Evolutionary conservation across 2,113 vertebrate genomes (phyloP).

Genomic region (Sorex araneus): DNA sequence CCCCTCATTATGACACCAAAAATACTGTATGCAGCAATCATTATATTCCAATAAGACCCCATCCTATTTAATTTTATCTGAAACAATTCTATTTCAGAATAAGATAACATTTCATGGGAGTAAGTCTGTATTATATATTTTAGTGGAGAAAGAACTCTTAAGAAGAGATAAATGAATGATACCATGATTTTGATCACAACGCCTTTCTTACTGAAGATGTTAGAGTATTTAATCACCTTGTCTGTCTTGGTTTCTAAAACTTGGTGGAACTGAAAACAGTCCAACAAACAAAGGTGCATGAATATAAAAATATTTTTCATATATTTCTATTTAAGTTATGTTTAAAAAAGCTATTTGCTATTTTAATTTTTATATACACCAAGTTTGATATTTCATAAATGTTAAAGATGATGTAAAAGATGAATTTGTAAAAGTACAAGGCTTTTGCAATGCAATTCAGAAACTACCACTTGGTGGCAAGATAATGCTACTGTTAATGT

Average conservation of each 20-base stretch:
- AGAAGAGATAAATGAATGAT: background rate
- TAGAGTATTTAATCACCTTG: background rate
- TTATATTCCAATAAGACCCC: background rate
- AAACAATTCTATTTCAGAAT: background rate
- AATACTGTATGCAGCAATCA: background rate
- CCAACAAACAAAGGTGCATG: background rate
- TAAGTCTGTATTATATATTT: background rate
- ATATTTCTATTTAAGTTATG: background rate
- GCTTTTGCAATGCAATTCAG: slow-evolving; percentile 33
- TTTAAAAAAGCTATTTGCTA: background rate
- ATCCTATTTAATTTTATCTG: background rate
- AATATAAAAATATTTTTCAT: background rate
- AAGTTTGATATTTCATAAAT: slow-evolving; percentile 12
- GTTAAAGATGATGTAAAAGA: background rate
- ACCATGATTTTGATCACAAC: background rate
- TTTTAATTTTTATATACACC: background rate
- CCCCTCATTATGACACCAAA: background rate
- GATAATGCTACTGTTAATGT: slow-evolving; percentile 73
- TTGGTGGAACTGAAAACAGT: background rate
- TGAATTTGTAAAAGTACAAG: background rate
- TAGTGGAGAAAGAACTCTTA: background rate
- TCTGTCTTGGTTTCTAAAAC: background rate
- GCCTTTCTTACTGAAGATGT: slow-evolving; percentile 4
- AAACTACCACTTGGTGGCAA: slow-evolving; percentile 81
- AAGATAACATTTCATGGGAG: background rate